Percentiles rank a stretch among this genome's conserved stretches.
Evolutionary conservation across 35 echinoderm and acorn worm genomes (phyloP).

Genomic region (Acanthaster planci): DNA sequence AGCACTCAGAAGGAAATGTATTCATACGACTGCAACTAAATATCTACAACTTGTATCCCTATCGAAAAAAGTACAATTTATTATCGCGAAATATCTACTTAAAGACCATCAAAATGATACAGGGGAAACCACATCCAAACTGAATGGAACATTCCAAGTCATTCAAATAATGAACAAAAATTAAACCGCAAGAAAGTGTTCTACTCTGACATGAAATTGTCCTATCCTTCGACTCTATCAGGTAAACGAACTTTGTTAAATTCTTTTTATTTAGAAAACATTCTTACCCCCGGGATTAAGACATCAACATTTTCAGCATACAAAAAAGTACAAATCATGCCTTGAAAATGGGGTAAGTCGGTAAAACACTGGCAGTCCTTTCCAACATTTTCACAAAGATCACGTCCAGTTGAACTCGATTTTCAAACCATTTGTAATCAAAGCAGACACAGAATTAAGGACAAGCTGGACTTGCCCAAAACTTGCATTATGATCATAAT

Average conservation of each 20-base stretch:
- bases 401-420: no score
- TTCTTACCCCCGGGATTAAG: no score
- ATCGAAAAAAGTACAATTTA: background rate
- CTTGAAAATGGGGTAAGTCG: no score
- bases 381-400: no score
- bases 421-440: no score
- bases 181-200: background rate
- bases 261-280: no score
- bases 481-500: no score
- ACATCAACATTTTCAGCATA: no score
- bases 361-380: no score
- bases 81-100: background rate
- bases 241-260: background rate
- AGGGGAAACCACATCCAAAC: background rate
- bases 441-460: no score
- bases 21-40: constrained; percentile 1
- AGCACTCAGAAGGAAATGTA: background rate
- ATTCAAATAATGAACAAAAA: background rate
- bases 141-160: background rate
- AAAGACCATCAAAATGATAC: constrained; percentile 1
- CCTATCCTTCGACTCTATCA: background rate
- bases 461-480: no score
- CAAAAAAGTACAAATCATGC: no score
- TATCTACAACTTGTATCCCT: background rate
- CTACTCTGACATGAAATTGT: background rate